Evolutionary conservation across 2,113 vertebrate genomes (phyloP).

Genomic region (Silurus meridionalis): DNA sequence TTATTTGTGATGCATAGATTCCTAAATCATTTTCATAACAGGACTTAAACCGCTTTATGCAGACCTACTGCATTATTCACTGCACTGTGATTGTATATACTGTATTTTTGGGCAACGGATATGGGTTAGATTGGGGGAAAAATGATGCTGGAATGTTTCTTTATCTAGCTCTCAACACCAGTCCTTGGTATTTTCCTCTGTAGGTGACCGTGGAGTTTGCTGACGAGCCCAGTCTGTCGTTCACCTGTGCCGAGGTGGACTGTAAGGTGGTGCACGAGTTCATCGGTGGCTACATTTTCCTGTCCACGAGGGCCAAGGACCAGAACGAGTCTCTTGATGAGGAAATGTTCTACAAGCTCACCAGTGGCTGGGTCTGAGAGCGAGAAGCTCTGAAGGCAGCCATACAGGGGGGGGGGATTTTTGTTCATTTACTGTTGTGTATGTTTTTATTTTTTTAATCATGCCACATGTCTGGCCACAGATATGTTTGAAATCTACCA

Average conservation of each 20-base stretch:
- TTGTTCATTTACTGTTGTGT: slow-evolving; percentile 55
- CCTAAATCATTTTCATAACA: neutral
- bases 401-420: slow-evolving; percentile 41
- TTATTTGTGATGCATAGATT: neutral
- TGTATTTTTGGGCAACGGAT: neutral
- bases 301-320: slow-evolving; percentile 95
- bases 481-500: slow-evolving; percentile 56
- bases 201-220: slow-evolving; percentile 97
- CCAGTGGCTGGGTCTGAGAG: slow-evolving; percentile 94
- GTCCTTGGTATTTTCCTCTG: neutral
- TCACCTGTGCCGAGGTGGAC: slow-evolving; percentile 95
- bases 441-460: slow-evolving; percentile 56
- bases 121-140: neutral
- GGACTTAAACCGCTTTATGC: neutral
- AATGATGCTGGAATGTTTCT: neutral
- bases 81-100: neutral
- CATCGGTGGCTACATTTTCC: slow-evolving; percentile 97
- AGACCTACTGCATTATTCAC: neutral
- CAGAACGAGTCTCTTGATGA: slow-evolving; percentile 98
- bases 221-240: slow-evolving; percentile 89
- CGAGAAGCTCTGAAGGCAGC: slow-evolving; percentile 14
- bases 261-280: slow-evolving; percentile 99
- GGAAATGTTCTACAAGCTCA: slow-evolving; percentile 99
- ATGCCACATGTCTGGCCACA: slow-evolving; percentile 63
- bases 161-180: neutral